Evolutionary conservation across 2,113 vertebrate species (phyloP).

Genomic region (Microtus oregoni): DNA sequence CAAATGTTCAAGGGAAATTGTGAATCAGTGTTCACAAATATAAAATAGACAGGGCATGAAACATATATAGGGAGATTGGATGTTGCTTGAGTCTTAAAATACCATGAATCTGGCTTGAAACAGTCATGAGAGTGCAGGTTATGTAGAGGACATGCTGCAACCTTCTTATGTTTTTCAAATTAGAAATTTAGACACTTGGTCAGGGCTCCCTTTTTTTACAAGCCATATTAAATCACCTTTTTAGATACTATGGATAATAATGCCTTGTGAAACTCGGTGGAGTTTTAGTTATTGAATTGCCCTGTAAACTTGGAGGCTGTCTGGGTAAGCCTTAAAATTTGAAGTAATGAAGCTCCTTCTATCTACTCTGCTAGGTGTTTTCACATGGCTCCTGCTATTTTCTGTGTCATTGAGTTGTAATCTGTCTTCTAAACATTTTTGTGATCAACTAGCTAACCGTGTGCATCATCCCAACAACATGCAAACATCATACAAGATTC

Average conservation of each 20-base stretch:
- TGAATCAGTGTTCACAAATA: background rate
- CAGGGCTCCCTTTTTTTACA: background rate
- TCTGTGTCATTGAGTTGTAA: accelerated
- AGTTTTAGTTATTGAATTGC: background rate
- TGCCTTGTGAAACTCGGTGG: background rate
- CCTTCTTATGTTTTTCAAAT: background rate
- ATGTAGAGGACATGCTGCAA: background rate
- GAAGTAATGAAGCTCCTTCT: background rate
- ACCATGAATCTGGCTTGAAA: background rate
- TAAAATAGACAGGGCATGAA: background rate
- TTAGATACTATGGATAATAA: background rate
- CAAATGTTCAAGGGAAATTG: slow-evolving; percentile 21
- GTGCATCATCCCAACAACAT: background rate
- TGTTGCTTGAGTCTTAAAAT: background rate
- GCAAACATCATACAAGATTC: background rate
- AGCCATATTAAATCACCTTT: background rate
- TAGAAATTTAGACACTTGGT: background rate
- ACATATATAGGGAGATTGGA: background rate
- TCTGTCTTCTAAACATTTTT: background rate
- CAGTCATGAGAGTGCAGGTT: accelerated
- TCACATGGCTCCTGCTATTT: background rate
- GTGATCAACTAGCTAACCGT: background rate
- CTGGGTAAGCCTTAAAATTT: background rate
- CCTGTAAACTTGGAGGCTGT: background rate
- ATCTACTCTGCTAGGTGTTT: background rate